Evolutionary conservation across 64 coral and sea anemone species (phyloP).

Genomic region (Stichodactyla helianthus): DNA sequence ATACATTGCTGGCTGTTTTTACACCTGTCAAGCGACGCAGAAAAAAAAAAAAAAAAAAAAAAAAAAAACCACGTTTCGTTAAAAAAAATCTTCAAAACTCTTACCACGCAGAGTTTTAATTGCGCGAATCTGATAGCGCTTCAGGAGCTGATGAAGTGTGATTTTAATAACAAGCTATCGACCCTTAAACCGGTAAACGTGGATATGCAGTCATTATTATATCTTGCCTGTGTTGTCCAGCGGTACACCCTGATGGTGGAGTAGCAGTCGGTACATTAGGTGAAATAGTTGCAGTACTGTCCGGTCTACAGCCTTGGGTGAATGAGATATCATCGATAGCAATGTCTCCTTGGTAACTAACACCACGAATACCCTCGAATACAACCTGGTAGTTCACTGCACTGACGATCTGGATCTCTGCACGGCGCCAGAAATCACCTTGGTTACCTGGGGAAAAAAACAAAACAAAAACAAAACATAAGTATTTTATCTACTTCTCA

Average conservation of each 20-base stretch:
- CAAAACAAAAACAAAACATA: not conserved
- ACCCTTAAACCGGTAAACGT: no score
- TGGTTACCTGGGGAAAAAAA: constrained; percentile 59
- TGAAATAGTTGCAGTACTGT: constrained; percentile 75
- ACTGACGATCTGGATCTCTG: constrained; percentile 54
- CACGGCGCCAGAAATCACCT: constrained; percentile 93
- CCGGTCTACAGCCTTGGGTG: constrained; percentile 78
- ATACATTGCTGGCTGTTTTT: constrained; percentile 60
- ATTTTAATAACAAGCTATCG: no score
- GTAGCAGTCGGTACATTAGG: constrained; percentile 60
- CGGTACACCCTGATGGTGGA: constrained; percentile 51
- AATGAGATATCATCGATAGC: constrained; percentile 97
- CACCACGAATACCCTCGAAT: constrained; percentile 77
- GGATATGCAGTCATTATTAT: no score
- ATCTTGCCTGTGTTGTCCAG: constrained; percentile 51
- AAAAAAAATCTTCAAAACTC: no score
- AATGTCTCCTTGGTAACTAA: constrained; percentile 88
- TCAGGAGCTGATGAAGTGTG: no score
- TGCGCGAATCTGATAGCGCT: no score
- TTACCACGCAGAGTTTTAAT: no score
- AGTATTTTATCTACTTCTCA: not conserved
- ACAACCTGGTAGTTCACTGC: constrained; percentile 77
- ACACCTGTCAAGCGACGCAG: constrained; percentile 7
- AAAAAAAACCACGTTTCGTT: no score
- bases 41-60: not conserved